Evolutionary conservation across 2,888 invertebrate species (phyloP).

Genomic region (Diarsia dahlii): DNA sequence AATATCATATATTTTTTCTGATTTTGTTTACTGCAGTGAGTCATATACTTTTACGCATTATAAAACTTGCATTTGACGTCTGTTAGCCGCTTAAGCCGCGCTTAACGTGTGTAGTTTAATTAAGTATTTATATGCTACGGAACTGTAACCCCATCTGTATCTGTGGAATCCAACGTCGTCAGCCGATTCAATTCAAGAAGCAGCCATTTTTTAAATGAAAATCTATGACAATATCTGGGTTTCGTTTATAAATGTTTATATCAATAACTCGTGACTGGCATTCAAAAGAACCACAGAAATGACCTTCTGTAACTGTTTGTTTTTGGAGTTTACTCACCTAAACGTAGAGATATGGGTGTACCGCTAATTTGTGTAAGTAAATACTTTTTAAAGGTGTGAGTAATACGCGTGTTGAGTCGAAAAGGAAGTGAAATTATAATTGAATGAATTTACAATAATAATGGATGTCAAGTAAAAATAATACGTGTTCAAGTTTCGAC

Average conservation of each 20-base stretch:
- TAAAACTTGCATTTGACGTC: no score
- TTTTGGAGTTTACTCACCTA: background rate
- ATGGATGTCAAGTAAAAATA: background rate
- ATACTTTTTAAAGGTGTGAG: constrained; percentile 20
- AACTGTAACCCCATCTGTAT: no score
- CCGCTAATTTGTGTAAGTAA: constrained; percentile 41
- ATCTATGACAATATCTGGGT: background rate
- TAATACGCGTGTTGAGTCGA: background rate
- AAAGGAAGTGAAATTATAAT: background rate
- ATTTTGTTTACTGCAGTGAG: no score
- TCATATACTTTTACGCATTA: no score
- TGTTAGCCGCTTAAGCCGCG: no score
- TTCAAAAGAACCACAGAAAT: background rate
- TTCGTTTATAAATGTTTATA: background rate
- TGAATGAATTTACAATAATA: background rate
- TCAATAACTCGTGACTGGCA: background rate
- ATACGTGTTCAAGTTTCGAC: background rate
- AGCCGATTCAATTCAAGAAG: background rate
- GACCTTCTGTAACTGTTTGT: background rate
- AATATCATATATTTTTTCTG: no score
- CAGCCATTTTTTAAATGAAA: background rate
- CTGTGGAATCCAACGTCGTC: background rate
- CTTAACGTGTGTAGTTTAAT: no score
- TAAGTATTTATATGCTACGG: no score
- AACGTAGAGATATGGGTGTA: constrained; percentile 27